phyloP scores from a whole-genome alignment of 2,797 vertebrate genomes.

The Capromys pilorides region DNA sequence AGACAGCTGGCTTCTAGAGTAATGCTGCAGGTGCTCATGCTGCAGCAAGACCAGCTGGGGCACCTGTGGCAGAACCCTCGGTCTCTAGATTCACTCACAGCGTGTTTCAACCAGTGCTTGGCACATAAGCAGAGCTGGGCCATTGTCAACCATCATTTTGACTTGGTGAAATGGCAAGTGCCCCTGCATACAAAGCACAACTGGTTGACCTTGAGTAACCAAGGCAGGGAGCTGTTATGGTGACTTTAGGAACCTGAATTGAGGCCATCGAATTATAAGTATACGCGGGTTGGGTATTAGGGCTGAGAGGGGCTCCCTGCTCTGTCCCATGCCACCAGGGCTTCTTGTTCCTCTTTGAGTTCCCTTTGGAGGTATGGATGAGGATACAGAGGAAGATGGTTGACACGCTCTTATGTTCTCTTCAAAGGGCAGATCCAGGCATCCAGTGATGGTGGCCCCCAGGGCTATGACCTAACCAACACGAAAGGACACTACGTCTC shows the following conservation, averaged over 20 bases:
- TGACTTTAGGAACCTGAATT: not conserved
- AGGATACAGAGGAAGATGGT: not conserved
- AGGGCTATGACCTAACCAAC: not conserved
- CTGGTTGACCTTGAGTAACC: not conserved
- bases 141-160: not conserved
- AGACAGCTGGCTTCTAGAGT: not conserved
- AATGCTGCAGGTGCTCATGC: not conserved
- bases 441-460: too few relatives aligned
- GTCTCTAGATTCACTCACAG: not conserved
- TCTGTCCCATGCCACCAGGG: too few relatives aligned
- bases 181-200: not conserved
- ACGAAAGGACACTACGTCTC: not conserved
- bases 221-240: not conserved
- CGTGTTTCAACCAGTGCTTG: not conserved
- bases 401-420: not conserved
- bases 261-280: not conserved
- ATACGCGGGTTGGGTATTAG: not conserved
- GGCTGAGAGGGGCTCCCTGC: not conserved
- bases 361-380: constrained; percentile 12
- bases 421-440: constrained; percentile 3
- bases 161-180: not conserved
- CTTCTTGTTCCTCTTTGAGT: constrained; percentile 43
- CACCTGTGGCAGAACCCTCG: not conserved
- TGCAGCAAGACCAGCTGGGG: not conserved
- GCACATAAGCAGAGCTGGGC: not conserved